Percentiles rank a stretch among this genome's conserved stretches.
Conservation (phyloP, 2,797 vertebrate genomes). For the Enoplosus armatus region DNA sequence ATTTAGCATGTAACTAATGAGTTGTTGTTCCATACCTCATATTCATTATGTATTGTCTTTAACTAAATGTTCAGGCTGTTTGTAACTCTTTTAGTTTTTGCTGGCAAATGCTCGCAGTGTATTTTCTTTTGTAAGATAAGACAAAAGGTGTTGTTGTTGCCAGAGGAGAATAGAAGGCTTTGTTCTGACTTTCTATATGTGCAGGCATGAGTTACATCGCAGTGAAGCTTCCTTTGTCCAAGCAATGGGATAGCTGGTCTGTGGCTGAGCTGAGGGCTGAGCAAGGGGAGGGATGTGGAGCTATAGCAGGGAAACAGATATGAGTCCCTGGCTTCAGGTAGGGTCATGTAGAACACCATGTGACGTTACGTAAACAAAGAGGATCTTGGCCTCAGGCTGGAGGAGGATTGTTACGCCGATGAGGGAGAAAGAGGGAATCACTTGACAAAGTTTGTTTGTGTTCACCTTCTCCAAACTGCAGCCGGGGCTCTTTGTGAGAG, state of each 20-base stretch:
- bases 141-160: constrained; percentile 78
- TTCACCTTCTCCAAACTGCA: constrained; percentile 62
- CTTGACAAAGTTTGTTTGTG: constrained; percentile 71
- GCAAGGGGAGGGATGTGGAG: constrained; percentile 27
- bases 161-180: constrained; percentile 66
- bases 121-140: constrained; percentile 64
- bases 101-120: constrained; percentile 40
- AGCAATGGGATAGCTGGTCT: constrained; percentile 63
- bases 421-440: constrained; percentile 50
- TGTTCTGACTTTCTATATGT: constrained; percentile 71
- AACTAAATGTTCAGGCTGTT: constrained; percentile 11
- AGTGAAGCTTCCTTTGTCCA: constrained; percentile 73
- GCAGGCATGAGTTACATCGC: constrained; percentile 75
- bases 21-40: neutral
- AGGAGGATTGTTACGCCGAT: constrained; percentile 49
- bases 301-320: constrained; percentile 61
- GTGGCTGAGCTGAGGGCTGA: constrained; percentile 52
- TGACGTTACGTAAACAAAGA: constrained; percentile 68
- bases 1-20: neutral
- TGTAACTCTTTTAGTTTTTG: constrained; percentile 25
- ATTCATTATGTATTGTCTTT: neutral
- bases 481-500: constrained; percentile 46
- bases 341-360: constrained; percentile 58
- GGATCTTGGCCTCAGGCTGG: constrained; percentile 61
- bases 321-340: constrained; percentile 64